Conservation (phyloP, 2,113 vertebrate species). For the Pteruthius melanotis region DNA sequence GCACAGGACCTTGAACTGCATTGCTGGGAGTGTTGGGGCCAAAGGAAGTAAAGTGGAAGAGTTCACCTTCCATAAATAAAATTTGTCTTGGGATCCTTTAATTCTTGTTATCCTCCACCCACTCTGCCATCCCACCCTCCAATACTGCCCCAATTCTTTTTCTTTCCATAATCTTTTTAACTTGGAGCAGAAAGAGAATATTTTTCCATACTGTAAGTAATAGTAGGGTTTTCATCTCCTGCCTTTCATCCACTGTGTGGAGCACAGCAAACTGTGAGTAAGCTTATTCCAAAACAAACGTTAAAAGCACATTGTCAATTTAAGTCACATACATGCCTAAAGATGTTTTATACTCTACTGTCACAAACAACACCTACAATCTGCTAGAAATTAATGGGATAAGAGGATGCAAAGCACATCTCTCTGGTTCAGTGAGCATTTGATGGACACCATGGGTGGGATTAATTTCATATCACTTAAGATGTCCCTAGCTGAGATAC, state of each 20-base stretch:
- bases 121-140: neutral
- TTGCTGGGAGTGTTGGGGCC: neutral
- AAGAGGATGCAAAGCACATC: neutral
- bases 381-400: neutral
- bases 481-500: neutral
- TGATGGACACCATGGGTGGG: neutral
- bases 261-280: neutral
- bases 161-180: neutral
- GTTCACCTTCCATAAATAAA: neutral
- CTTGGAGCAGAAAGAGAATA: neutral
- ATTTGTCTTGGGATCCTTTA: neutral
- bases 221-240: neutral
- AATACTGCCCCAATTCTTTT: fast-evolving
- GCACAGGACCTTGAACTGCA: neutral
- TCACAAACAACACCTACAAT: neutral
- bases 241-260: neutral
- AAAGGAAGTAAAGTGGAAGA: neutral
- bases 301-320: neutral
- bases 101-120: neutral
- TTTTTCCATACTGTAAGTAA: neutral
- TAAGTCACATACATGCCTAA: neutral
- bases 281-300: neutral
- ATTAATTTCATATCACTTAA: neutral
- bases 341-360: neutral
- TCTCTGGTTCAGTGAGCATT: neutral